Evolutionary conservation across 2,797 vertebrate genomes (phyloP).

Genomic region (Pantherophis alleghaniensis): DNA sequence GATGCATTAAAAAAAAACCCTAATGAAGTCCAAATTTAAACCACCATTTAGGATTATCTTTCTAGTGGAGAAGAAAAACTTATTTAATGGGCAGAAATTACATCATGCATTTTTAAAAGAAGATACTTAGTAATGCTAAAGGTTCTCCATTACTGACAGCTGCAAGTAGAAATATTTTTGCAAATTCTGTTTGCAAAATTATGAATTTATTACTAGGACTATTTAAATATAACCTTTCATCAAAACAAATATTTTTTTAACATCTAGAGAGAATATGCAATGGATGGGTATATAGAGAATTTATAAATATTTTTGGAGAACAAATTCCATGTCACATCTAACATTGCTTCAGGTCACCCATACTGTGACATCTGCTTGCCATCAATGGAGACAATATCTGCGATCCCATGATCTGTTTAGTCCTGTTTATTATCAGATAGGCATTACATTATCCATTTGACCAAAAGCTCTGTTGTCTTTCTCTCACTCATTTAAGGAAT

Average conservation of each 20-base stretch:
- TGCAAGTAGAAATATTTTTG: not conserved
- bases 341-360: not conserved
- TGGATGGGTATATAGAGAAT: not conserved
- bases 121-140: not conserved
- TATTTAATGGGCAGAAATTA: not conserved
- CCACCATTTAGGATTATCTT: not conserved
- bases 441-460: not conserved
- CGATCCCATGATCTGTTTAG: not conserved
- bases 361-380: not conserved
- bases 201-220: not conserved
- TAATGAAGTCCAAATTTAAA: slow-evolving; percentile 15
- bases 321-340: not conserved
- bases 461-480: not conserved
- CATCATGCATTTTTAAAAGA: not conserved
- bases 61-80: not conserved
- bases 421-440: not conserved
- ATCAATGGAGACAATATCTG: not conserved
- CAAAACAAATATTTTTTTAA: not conserved
- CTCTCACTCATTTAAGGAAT: not conserved
- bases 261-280: not conserved
- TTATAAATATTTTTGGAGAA: not conserved
- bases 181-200: not conserved
- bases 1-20: not conserved
- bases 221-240: not conserved
- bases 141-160: not conserved